Conservation (phyloP, 2,797 vertebrate species). For the Prionace glauca region DNA sequence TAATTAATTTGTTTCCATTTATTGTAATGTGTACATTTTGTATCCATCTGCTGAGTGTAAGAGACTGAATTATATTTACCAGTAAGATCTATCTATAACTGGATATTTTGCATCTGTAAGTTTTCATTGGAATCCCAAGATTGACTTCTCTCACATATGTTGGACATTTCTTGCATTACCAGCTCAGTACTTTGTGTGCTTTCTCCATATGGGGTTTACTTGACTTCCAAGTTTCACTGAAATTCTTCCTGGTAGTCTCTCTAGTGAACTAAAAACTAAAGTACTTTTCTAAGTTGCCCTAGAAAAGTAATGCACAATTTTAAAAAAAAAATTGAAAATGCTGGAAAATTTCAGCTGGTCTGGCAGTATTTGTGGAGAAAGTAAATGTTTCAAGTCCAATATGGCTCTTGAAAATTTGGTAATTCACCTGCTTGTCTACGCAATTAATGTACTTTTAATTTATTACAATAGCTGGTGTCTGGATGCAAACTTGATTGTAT, state of each 20-base stretch:
- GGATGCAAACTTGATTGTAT: neutral
- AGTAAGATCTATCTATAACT: neutral
- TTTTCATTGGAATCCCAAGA: neutral
- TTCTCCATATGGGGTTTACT: neutral
- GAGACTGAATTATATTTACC: neutral
- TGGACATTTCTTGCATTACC: neutral
- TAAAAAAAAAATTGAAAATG: too few species aligned
- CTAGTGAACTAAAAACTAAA: neutral
- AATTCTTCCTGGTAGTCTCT: neutral
- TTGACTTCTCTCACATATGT: neutral
- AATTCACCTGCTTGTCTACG: too few species aligned
- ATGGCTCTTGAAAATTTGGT: too few species aligned
- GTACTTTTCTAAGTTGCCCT: neutral
- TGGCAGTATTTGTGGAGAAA: too few species aligned
- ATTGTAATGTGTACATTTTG: neutral
- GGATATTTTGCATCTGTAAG: neutral
- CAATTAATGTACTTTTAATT: neutral
- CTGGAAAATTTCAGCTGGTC: too few species aligned
- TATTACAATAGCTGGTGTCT: neutral
- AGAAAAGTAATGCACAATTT: neutral
- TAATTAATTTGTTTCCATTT: neutral
- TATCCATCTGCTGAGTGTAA: neutral
- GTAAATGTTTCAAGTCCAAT: too few species aligned
- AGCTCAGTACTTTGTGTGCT: neutral
- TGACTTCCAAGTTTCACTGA: neutral